Conservation (phyloP, 1,140 invertebrate species). For the Drosophila pseudoananassae region DNA sequence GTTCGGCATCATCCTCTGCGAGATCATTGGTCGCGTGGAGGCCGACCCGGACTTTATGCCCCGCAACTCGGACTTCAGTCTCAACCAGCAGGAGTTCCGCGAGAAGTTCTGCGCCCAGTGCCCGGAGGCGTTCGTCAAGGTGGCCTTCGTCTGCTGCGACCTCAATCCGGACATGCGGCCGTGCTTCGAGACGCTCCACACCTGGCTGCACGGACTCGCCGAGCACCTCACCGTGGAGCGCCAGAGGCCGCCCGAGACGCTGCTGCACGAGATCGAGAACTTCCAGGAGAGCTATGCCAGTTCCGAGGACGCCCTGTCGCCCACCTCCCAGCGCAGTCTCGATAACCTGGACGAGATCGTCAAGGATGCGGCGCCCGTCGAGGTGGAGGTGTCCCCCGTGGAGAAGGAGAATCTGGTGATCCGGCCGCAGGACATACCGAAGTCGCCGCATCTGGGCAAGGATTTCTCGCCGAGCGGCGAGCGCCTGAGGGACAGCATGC, state of each 20-base stretch:
- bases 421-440: conserved; percentile 74
- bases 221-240: conserved; percentile 89
- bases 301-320: conserved; percentile 75
- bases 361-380: neutral
- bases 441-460: conserved; percentile 82
- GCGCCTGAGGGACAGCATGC: conserved; percentile 76
- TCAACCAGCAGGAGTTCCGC: conserved; percentile 94
- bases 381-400: neutral
- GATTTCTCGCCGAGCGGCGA: conserved; percentile 83
- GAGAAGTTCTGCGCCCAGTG: conserved; percentile 95
- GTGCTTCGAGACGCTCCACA: conserved; percentile 93
- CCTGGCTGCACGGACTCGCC: conserved; percentile 91
- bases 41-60: conserved; percentile 97
- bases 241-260: conserved; percentile 86
- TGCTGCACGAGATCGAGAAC: conserved; percentile 90
- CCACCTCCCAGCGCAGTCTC: conserved; percentile 73
- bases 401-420: conserved; percentile 57
- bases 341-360: conserved; percentile 60
- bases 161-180: conserved; percentile 94
- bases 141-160: conserved; percentile 95
- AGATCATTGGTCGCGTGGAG: conserved; percentile 96
- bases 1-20: conserved; percentile 97
- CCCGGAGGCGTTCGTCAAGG: conserved; percentile 93
- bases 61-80: conserved; percentile 94
- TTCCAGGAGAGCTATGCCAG: conserved; percentile 85